Percentiles rank a stretch among this genome's conserved stretches.
These are phyloP conservation scores for Serrognathus titanus DNA, from an alignment of 2,888 invertebrate genomes.

Conservation along the genomic window DNA sequence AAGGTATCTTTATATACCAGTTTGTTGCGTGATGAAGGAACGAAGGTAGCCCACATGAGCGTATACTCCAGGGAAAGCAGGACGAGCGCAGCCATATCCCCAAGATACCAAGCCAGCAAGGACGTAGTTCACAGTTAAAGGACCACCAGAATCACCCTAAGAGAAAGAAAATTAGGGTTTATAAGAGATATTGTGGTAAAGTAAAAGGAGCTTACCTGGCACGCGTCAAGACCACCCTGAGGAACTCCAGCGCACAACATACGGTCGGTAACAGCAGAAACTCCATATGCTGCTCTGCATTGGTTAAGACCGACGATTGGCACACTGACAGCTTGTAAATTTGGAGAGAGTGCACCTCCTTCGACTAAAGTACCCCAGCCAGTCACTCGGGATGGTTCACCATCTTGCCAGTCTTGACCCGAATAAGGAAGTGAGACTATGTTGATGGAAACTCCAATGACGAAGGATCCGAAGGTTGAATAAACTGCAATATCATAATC, in stretches of 20 bases:
- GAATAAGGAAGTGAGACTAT: neutral
- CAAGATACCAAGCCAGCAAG: conserved; percentile 66
- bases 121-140: conserved; percentile 19
- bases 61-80: conserved; percentile 33
- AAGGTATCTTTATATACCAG: neutral
- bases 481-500: conserved; percentile 1
- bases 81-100: conserved; percentile 34
- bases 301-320: neutral
- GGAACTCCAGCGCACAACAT: conserved; percentile 57
- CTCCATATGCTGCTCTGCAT: neutral
- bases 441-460: neutral
- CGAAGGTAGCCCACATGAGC: conserved; percentile 30
- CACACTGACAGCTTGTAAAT: neutral
- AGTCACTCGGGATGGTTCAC: neutral
- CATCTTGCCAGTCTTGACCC: neutral
- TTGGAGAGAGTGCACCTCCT: neutral
- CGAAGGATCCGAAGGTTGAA: neutral
- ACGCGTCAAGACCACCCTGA: conserved; percentile 54
- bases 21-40: conserved; percentile 19
- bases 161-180: conserved; percentile 19
- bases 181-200: neutral
- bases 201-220: conserved; percentile 44
- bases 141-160: conserved; percentile 32
- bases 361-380: conserved; percentile 17
- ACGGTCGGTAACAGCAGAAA: conserved; percentile 37